Conservation (phyloP, 2,888 invertebrate genomes). For the Hypsopygia costalis region DNA sequence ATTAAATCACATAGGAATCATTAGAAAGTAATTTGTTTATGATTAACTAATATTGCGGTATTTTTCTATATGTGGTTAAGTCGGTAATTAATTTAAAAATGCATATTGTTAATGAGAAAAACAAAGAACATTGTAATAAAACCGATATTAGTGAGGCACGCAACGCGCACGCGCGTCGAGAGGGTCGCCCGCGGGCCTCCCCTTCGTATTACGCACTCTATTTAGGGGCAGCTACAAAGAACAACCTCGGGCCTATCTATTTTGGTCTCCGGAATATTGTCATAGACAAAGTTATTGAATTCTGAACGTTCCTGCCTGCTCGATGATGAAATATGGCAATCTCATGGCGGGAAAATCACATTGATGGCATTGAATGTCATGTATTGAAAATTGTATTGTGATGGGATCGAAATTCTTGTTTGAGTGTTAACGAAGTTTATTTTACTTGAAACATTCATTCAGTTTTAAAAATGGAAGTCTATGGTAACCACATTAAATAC, state of each 20-base stretch:
- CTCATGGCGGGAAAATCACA: conserved; percentile 30
- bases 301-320: conserved; percentile 39
- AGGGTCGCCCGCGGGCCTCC: conserved; percentile 57
- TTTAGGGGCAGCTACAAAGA: conserved; percentile 78
- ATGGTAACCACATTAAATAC: no score
- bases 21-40: no score
- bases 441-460: background rate
- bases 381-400: conserved; percentile 15
- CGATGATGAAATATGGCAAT: conserved; percentile 28
- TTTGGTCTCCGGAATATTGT: conserved; percentile 73
- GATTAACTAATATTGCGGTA: no score
- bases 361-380: conserved; percentile 30
- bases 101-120: conserved; percentile 24
- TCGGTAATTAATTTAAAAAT: no score
- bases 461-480: background rate
- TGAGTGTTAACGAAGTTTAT: conserved; percentile 6
- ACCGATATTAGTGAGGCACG: conserved; percentile 60
- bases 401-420: conserved; percentile 5
- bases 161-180: conserved; percentile 60
- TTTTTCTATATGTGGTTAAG: no score
- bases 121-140: conserved; percentile 68
- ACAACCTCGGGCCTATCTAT: conserved; percentile 69
- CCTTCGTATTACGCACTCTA: conserved; percentile 77
- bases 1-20: no score
- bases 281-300: conserved; percentile 67